Percentiles rank a stretch among this genome's conserved stretches.
Conservation (phyloP, 1,140 invertebrate species). For the Leptinotarsa lineolata region DNA sequence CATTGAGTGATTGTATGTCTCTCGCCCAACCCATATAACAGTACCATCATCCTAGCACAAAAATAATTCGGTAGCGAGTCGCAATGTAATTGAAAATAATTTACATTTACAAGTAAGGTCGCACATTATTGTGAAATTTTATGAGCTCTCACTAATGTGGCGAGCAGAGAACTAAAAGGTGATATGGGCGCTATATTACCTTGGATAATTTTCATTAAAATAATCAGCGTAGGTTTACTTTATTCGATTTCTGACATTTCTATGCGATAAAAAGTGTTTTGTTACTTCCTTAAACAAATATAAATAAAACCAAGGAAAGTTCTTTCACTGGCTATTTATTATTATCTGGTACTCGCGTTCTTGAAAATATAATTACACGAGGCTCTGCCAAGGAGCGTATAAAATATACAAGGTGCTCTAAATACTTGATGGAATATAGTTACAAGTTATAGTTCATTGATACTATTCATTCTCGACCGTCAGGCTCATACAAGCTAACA, state of each 20-base stretch:
- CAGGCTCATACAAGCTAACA: too few relatives aligned
- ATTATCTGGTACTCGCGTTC: not conserved
- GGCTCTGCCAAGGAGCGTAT: not conserved
- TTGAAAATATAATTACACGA: not conserved
- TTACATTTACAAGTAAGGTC: not conserved
- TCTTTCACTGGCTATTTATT: slow-evolving; percentile 3
- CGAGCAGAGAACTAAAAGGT: not conserved
- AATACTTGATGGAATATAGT: too few relatives aligned
- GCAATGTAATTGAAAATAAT: not conserved
- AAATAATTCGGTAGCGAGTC: too few relatives aligned
- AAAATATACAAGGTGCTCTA: not conserved
- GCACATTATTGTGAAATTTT: slow-evolving; percentile 6
- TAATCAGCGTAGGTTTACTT: slow-evolving; percentile 1
- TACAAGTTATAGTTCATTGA: too few relatives aligned
- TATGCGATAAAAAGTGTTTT: not conserved
- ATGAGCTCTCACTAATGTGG: not conserved
- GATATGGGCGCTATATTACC: not conserved
- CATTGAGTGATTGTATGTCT: too few relatives aligned
- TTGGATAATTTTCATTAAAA: slow-evolving; percentile 9
- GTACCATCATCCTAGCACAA: too few relatives aligned
- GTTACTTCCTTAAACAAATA: slow-evolving; percentile 6
- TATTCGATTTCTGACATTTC: slow-evolving; percentile 6
- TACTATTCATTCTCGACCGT: too few relatives aligned
- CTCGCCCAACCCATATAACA: too few relatives aligned
- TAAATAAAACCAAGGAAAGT: slow-evolving; percentile 8